phyloP scores from a whole-genome alignment of 1,140 invertebrate species.

The Muscidifurax raptorellus region DNA sequence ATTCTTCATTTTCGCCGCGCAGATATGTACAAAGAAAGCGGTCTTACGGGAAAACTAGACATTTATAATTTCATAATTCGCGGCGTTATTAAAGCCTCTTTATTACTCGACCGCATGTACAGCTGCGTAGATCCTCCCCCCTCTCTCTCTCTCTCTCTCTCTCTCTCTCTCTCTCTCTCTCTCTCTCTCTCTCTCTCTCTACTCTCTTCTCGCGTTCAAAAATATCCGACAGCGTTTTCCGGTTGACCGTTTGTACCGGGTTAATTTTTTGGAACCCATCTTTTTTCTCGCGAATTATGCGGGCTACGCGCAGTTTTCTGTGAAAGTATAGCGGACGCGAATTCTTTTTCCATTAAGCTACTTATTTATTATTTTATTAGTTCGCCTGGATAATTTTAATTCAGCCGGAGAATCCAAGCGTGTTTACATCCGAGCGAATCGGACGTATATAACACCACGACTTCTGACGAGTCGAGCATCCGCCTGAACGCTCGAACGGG shows the following conservation, averaged over 20 bases:
- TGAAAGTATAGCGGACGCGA: neutral
- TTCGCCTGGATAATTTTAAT: too few relatives aligned
- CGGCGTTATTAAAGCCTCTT: constrained; percentile 41
- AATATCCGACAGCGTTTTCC: constrained; percentile 26
- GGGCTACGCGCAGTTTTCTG: neutral
- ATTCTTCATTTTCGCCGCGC: constrained; percentile 26
- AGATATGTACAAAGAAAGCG: constrained; percentile 11
- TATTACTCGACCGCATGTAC: constrained; percentile 17
- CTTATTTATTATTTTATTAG: neutral
- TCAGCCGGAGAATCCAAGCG: too few relatives aligned
- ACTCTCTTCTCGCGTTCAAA: neutral
- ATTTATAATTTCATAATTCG: constrained; percentile 44
- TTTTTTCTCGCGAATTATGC: constrained; percentile 17
- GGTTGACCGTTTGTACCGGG: constrained; percentile 6
- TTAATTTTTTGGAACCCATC: constrained; percentile 32
- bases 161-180: neutral
- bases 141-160: neutral
- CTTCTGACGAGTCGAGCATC: neutral
- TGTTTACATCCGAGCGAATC: neutral
- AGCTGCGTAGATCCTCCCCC: neutral
- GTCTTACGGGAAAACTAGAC: neutral
- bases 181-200: neutral
- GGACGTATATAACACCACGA: neutral
- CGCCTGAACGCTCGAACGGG: neutral
- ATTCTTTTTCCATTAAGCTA: constrained; percentile 23